phyloP scores from a whole-genome alignment of 30 jellyfish, hydroid and myxozoan genomes.

The Pelagia noctiluca region DNA sequence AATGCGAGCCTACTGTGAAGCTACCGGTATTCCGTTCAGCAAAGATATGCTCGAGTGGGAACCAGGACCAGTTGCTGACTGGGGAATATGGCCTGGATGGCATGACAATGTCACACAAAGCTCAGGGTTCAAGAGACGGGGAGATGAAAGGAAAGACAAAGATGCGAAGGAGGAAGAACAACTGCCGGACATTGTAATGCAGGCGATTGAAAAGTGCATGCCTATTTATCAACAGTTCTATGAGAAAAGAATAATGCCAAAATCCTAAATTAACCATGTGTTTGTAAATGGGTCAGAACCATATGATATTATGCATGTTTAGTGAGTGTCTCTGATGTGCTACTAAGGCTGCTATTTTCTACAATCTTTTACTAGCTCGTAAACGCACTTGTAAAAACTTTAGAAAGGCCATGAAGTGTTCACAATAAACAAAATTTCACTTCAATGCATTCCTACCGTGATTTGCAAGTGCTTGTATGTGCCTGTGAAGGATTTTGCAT shows the following conservation, averaged over 20 bases:
- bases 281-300: too few species aligned
- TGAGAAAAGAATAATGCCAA: conserved; percentile 50
- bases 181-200: conserved; percentile 71
- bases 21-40: conserved; percentile 72
- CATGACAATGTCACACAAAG: conserved; percentile 89
- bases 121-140: conserved; percentile 84
- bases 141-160: conserved; percentile 33
- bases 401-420: too few species aligned
- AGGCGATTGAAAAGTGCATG: conserved; percentile 69
- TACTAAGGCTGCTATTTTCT: too few species aligned
- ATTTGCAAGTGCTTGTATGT: too few species aligned
- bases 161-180: conserved; percentile 11
- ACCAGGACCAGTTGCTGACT: conserved; percentile 91
- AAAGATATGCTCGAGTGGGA: conserved; percentile 92
- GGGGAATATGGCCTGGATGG: conserved; percentile 98
- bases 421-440: too few species aligned
- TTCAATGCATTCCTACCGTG: too few species aligned
- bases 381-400: too few species aligned
- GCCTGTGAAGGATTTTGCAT: too few species aligned
- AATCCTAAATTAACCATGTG: too few species aligned
- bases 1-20: conserved; percentile 89
- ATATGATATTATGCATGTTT: too few species aligned
- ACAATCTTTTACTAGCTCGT: too few species aligned
- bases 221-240: conserved; percentile 66
- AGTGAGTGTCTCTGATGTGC: too few species aligned